phyloP scores from a whole-genome alignment of 1,140 invertebrate species.

The Drosophila rufa region DNA sequence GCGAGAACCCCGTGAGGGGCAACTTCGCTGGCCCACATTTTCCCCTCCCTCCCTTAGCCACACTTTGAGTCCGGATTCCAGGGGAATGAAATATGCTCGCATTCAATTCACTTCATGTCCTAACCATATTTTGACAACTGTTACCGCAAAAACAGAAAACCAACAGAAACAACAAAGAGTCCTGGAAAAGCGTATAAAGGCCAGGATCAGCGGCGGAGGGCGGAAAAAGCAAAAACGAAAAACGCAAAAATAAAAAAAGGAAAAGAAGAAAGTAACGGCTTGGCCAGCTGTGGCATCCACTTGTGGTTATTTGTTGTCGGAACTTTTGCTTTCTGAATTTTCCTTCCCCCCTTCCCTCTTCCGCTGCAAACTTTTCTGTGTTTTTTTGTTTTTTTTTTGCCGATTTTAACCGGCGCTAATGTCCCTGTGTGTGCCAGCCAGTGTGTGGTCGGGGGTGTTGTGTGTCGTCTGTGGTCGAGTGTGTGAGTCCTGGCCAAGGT shows the following conservation, averaged over 20 bases:
- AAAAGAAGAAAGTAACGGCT: slow-evolving; percentile 32
- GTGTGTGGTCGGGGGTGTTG: slow-evolving; percentile 7
- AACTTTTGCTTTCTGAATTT: slow-evolving; percentile 73
- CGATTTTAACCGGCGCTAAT: slow-evolving; percentile 72
- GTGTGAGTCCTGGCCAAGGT: slow-evolving; percentile 14
- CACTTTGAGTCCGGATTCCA: slow-evolving; percentile 7
- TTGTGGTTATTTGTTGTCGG: slow-evolving; percentile 79
- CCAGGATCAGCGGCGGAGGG: not conserved
- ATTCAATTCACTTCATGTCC: slow-evolving; percentile 62
- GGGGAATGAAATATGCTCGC: slow-evolving; percentile 45
- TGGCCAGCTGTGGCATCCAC: slow-evolving; percentile 76
- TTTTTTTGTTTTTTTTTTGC: slow-evolving; percentile 37
- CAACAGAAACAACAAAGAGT: slow-evolving; percentile 52
- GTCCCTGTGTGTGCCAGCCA: slow-evolving; percentile 23
- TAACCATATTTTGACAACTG: slow-evolving; percentile 81
- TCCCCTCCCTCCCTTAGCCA: not conserved
- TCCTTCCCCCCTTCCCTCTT: not conserved
- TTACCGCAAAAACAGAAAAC: slow-evolving; percentile 76
- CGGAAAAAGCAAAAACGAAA: slow-evolving; percentile 14
- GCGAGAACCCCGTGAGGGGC: slow-evolving; percentile 18
- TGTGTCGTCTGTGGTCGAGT: slow-evolving; percentile 20
- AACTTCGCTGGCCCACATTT: slow-evolving; percentile 10
- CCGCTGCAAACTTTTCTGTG: slow-evolving; percentile 44
- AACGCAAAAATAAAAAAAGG: slow-evolving; percentile 15
- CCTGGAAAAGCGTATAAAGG: slow-evolving; percentile 4